Evolutionary conservation across 2,113 vertebrate genomes (phyloP).

Genomic region (rat (Rattus norvegicus)): GRCr8 NC_086023.1:150464501-150465000

Average conservation of each 20-base stretch:
- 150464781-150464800: not conserved
- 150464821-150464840: not conserved
- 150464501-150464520: not conserved
- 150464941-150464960: too few species aligned
- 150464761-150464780: not conserved
- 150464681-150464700: not conserved
- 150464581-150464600: not conserved
- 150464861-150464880: not conserved
- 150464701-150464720: too few species aligned
- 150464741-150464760: too few species aligned
- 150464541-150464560: not conserved
- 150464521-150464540: not conserved
- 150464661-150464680: too few species aligned
- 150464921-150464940: too few species aligned
- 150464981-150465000: too few species aligned
- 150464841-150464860: not conserved
- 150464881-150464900: not conserved
- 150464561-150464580: not conserved
- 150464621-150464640: not conserved
- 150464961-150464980: too few species aligned
- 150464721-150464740: too few species aligned
- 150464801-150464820: not conserved
- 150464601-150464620: not conserved
- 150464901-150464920: not conserved
- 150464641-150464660: too few species aligned